A percentile compares a stretch with the other conserved stretches of the same genome.
Conservation (phyloP, 2,888 invertebrate species). For the Pollenia amentaria region DNA sequence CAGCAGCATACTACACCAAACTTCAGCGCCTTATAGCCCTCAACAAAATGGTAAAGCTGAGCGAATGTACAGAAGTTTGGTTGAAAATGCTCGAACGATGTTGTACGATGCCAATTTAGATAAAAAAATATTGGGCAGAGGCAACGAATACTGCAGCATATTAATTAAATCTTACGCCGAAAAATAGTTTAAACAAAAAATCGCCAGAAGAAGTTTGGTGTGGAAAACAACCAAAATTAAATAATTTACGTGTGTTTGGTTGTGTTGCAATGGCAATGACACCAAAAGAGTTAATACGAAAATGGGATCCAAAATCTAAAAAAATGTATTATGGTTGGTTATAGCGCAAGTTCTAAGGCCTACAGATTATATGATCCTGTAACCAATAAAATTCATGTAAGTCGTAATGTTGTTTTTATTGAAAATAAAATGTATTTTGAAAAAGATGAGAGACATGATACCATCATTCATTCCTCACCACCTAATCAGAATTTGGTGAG, state of each 20-base stretch:
- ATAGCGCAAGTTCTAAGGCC: constrained; percentile 34
- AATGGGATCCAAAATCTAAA: constrained; percentile 46
- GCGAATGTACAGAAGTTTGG: constrained; percentile 38
- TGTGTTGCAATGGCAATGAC: constrained; percentile 40
- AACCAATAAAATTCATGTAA: constrained; percentile 36
- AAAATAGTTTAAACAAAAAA: constrained; percentile 26
- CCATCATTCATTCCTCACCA: constrained; percentile 9
- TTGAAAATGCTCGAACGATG: constrained; percentile 55
- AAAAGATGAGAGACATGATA: neutral
- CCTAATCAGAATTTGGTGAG: constrained; percentile 38
- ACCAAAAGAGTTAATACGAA: constrained; percentile 46
- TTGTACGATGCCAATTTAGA: constrained; percentile 43
- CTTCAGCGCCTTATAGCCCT: constrained; percentile 36
- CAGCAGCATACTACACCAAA: constrained; percentile 41
- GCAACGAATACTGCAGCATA: constrained; percentile 55
- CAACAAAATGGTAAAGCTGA: constrained; percentile 54
- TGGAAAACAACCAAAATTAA: constrained; percentile 24
- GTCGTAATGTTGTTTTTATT: constrained; percentile 32
- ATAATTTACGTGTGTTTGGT: constrained; percentile 58
- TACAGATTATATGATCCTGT: constrained; percentile 45
- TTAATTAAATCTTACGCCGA: constrained; percentile 36
- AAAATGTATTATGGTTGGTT: constrained; percentile 40
- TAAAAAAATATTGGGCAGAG: too few relatives aligned
- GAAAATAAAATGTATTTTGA: constrained; percentile 35
- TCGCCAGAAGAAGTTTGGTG: constrained; percentile 17